Conservation (phyloP, 2,797 vertebrate species). For the Brotula barbata region DNA sequence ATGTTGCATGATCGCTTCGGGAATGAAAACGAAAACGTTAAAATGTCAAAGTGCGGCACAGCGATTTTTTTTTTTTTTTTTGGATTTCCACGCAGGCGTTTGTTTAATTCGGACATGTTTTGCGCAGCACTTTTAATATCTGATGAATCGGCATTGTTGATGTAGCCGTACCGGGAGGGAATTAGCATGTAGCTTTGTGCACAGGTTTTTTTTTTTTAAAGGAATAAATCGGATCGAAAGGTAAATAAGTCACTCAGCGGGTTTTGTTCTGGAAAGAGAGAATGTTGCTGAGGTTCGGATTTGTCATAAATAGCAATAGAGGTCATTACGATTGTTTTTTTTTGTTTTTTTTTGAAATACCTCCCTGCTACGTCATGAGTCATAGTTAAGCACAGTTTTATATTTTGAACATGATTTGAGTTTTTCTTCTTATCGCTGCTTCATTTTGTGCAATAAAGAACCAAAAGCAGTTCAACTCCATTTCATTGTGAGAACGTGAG, state of each 20-base stretch:
- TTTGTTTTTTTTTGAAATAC: no score
- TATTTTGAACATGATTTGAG: slow-evolving; percentile 27
- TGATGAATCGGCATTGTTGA: slow-evolving; percentile 1
- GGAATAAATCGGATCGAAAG: slow-evolving; percentile 29
- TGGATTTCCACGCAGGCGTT: no score
- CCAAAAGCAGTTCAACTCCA: slow-evolving; percentile 48
- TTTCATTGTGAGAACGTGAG: slow-evolving; percentile 36
- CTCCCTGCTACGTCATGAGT: slow-evolving; percentile 46
- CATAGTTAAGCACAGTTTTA: slow-evolving; percentile 31
- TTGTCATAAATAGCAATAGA: slow-evolving; percentile 71
- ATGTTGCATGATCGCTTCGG: slow-evolving; percentile 73
- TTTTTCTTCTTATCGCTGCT: slow-evolving; percentile 37
- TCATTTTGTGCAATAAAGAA: slow-evolving; percentile 66
- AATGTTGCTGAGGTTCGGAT: slow-evolving; percentile 24
- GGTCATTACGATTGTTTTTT: slow-evolving; percentile 51
- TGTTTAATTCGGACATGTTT: slow-evolving; percentile 4
- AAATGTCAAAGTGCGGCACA: slow-evolving; percentile 48
- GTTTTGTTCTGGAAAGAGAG: slow-evolving; percentile 7
- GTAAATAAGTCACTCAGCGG: slow-evolving; percentile 22
- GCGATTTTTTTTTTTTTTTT: slow-evolving; percentile 36
- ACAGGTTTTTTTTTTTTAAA: slow-evolving; percentile 16
- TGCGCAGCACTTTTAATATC: slow-evolving; percentile 27
- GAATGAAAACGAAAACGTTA: slow-evolving; percentile 57
- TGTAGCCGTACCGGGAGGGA: neutral
- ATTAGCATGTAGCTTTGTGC: slow-evolving; percentile 28